Percentiles rank a stretch among this genome's conserved stretches.
These are phyloP conservation scores for Sepiola atlantica DNA, from an alignment of 2,888 invertebrate species.

Conservation along the genomic window DNA sequence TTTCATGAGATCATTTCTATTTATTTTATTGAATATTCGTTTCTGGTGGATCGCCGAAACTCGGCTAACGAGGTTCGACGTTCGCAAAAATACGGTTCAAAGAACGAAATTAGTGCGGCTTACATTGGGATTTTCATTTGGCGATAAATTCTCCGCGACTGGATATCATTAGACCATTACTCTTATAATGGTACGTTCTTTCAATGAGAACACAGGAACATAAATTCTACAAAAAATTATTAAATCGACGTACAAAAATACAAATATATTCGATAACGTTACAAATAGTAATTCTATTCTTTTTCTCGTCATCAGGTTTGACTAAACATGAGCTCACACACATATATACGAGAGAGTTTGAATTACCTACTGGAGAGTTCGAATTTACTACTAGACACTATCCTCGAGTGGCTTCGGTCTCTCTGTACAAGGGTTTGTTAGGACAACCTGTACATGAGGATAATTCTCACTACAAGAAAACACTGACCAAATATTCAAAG, in stretches of 20 bases:
- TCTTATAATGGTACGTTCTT: not conserved
- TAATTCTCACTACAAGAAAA: too few relatives aligned
- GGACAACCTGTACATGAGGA: too few relatives aligned
- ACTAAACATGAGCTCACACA: not conserved
- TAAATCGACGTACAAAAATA: not conserved
- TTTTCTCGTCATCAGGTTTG: not conserved
- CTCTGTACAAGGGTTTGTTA: too few relatives aligned
- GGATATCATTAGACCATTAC: not conserved
- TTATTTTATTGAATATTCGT: not conserved
- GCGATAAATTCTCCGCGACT: not conserved
- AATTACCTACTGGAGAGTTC: too few relatives aligned
- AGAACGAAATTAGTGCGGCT: not conserved
- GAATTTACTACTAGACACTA: too few relatives aligned
- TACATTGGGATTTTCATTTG: too few relatives aligned
- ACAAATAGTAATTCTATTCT: not conserved
- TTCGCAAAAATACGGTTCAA: not conserved
- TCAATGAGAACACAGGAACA: not conserved
- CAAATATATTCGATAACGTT: not conserved
- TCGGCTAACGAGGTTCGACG: constrained; percentile 32
- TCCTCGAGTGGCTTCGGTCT: too few relatives aligned
- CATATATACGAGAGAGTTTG: too few relatives aligned
- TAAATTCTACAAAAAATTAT: not conserved
- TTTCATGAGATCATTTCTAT: not conserved
- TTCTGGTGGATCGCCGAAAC: not conserved
- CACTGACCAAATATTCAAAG: too few relatives aligned